A percentile compares a stretch with the other conserved stretches of the same genome.
These are phyloP conservation scores for Calycopis cecrops DNA, from an alignment of 1,140 invertebrate genomes.

Conservation along the genomic window DNA sequence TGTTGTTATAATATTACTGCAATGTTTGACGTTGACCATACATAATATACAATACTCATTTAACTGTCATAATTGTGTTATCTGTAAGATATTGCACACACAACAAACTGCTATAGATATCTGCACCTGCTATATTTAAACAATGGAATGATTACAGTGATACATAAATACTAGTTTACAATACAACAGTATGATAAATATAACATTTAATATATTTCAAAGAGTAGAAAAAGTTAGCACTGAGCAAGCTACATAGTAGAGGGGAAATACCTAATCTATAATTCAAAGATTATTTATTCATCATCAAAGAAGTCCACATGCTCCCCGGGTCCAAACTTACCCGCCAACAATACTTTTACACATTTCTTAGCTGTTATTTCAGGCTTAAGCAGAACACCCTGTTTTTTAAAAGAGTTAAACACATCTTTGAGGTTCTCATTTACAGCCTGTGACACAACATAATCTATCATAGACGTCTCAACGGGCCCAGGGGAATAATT, in stretches of 20 bases:
- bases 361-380: slow-evolving; percentile 86
- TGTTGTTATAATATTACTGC: too few species aligned
- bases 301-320: slow-evolving; percentile 92
- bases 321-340: slow-evolving; percentile 86
- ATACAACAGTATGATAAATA: neutral
- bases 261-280: slow-evolving; percentile 20
- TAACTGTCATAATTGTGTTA: too few species aligned
- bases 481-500: slow-evolving; percentile 97
- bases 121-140: slow-evolving; percentile 11
- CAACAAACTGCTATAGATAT: slow-evolving; percentile 1
- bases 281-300: slow-evolving; percentile 48
- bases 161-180: slow-evolving; percentile 10
- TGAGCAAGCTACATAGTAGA: slow-evolving; percentile 9
- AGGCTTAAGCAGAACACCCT: slow-evolving; percentile 83
- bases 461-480: slow-evolving; percentile 91
- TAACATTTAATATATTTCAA: slow-evolving; percentile 20
- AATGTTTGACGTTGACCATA: too few species aligned
- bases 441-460: slow-evolving; percentile 76
- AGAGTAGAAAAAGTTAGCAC: slow-evolving; percentile 33
- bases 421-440: slow-evolving; percentile 77
- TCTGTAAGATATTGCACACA: neutral
- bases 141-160: slow-evolving; percentile 19
- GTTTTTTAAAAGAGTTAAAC: slow-evolving; percentile 76
- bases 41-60: too few species aligned
- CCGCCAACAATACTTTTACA: slow-evolving; percentile 80